Evolutionary conservation across 2,113 vertebrate genomes (phyloP), one percentile per base, ranked within the genome.

Genomic region (Arizona elegans): DNA sequence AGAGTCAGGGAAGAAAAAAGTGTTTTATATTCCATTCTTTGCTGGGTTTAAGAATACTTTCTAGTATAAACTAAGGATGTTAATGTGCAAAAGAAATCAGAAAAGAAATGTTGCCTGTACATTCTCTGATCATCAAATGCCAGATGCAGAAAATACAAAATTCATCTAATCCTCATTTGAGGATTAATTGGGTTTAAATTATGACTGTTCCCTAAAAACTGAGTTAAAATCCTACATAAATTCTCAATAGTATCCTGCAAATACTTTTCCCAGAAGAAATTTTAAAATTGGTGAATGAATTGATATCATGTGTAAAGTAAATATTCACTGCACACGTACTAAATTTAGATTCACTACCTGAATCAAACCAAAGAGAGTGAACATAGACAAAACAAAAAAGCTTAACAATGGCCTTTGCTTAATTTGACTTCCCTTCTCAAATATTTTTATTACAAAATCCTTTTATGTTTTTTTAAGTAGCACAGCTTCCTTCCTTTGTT

Each of bases 321-420:
- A 94, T 91, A 90, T 52, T 12, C 91, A 19, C 59, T 70, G 53
- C 93, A 90, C 50, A 90, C 26, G 88, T 91, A 87, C 92, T 97
- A 95, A 96, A 96, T 96, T 95, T 96, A 96, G 94, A 65, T 94
- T 94, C 89, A 93, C 92, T 90, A 94, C 58, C 88, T 81, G 93
- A 95, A 95, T 86, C 90, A 91, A 92, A 91, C 33, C 23, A 23
- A 58, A 93, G 56, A 23, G 94, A 54, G 29, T 89, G 65, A 58
- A 95, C 11, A 33, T 23, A 19, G 21, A 23, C 29, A 23, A n/a
- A 1, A 23, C n/a, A n/a, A 93, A 26, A 55, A 4, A 0, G 0
- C 87, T 94, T 93, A 91, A 97, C 88, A 93, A 92, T 90, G 90
- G 90, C 58, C 90, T 96, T 96, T 93, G 93, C 95, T 93, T 94